These are phyloP conservation scores for Drosophila nikananu DNA, from an alignment of 1,140 invertebrate species.

Conservation along the genomic window DNA sequence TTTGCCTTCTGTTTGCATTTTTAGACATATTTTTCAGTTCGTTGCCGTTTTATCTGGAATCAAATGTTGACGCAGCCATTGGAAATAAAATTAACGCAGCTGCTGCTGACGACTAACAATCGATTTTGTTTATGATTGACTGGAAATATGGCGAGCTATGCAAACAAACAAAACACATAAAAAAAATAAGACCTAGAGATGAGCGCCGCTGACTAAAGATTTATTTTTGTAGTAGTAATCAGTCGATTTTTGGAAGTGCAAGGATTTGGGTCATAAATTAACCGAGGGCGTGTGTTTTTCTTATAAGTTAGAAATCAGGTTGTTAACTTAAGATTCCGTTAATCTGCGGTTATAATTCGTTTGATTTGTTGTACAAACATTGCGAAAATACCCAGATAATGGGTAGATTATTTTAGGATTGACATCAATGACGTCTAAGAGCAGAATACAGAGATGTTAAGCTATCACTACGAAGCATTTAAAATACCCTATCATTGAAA, in stretches of 20 bases:
- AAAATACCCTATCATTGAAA: neutral
- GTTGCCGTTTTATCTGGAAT: conserved; percentile 37
- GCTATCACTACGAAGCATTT: neutral
- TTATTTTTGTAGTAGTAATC: conserved; percentile 3
- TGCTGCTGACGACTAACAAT: conserved; percentile 31
- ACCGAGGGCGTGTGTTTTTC: neutral
- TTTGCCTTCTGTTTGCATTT: conserved; percentile 19
- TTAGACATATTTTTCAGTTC: conserved; percentile 33
- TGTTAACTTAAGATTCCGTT: conserved; percentile 3
- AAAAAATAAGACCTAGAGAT: neutral
- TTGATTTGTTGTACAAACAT: conserved; percentile 37
- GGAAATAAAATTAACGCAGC: conserved; percentile 48
- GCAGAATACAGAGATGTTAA: neutral
- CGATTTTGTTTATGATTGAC: conserved; percentile 38
- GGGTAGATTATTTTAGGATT: conserved; percentile 10
- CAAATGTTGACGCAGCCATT: conserved; percentile 44
- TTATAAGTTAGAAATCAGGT: neutral
- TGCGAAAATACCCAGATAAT: conserved; percentile 20
- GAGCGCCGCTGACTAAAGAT: conserved; percentile 17
- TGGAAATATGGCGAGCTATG: conserved; percentile 20
- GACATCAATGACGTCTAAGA: conserved; percentile 27
- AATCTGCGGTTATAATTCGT: conserved; percentile 22
- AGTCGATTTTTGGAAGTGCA: conserved; percentile 6
- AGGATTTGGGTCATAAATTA: conserved; percentile 17
- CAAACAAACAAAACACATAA: conserved; percentile 9